Base-by-base conservation (phyloP, 2,113 vertebrate species). In the Mormyrus lacerda region DNA sequence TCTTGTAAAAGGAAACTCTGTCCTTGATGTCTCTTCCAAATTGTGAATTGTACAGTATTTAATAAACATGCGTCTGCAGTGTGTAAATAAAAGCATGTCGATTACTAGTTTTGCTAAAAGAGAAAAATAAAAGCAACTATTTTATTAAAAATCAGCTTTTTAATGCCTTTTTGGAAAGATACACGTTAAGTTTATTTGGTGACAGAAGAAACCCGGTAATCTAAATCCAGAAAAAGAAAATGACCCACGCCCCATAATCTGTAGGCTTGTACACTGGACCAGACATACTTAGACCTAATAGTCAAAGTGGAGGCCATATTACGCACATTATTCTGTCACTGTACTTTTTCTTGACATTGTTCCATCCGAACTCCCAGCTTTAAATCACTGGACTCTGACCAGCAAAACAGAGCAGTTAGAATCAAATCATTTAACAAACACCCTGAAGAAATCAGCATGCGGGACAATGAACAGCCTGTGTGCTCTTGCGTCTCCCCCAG, bases 1-100 rank as follows among this genome's bases (percentile, higher is more conserved):
- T 96, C 94, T 95, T 96, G 95, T 96, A 92, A 95, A 94, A 96
- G 94, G 95, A 96, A 93, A 94, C 95, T 93, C 95, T 96, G 95
- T 96, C 94, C 94, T 96, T 95, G 94, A 96, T 96, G 95, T 96
- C 95, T 95, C 95, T 96, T 96, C 94, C 95, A 95, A 95, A 96
- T 96, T 96, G 95, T 96, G 95, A 95, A 92, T 95, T 96, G 96
- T 96, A 96, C 96, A 96, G 95, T 96, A 95, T 96, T 94, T 95
- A 96, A 96, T 96, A 96, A 96, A 96, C 94, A 95, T 95, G 92
- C 95, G 94, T 89, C 95, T 95, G 95, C 94, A 95, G 96, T 95
- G 95, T 96, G 96, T 96, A 96, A 95, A 96, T 96, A 96, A 95
- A 93, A 96, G 95, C 96, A 96, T 96, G 96, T 95, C 94, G 94